Evolutionary conservation across 2,888 invertebrate genomes (phyloP), one percentile per base, ranked within the genome.

Genomic region (Griposia aprilina): DNA sequence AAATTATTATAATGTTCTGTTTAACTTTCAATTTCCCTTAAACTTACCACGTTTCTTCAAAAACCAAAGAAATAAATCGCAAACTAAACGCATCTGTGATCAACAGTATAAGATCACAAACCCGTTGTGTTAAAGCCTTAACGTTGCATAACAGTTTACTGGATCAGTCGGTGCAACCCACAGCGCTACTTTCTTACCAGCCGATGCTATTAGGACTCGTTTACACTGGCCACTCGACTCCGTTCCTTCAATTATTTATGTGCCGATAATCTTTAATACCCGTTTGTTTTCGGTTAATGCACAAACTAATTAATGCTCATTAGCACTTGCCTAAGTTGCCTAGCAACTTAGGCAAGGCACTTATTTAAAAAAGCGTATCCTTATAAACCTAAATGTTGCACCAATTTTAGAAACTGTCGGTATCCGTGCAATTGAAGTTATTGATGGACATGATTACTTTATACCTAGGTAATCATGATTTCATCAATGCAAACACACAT

Each of bases 141-240:
- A 50, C 23, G 76, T 96, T 96, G 93, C 91, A 92, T 90, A 96
- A 96, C 88, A 94, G 94, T 94, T 95, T 94, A 96, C 93, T 96
- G 92, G 96, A 96, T 94, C 96, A 95, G 91, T 91, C 92, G 91
- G 94, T 94, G 93, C 93, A 94, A 94, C 94, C 92, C 93, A 93
- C 91, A 94, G 93, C 89, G 93, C 94, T 94, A 96, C 96, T 96
- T 96, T 97, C 96, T 94, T 95, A 90, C 91, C 89, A 90, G 88
- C 91, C 85, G 90, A 90, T 91, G 92, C 81, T 89, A 83, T 92
- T 90, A 88, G 90, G 93, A 80, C 90, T 88, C 83, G 90, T 92
- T 80, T 90, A 95, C 90, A 93, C 88, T 91, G 88, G 81, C 74
- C 81, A 84, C 78, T 84, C 80, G 72, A 81, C 81, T 85, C 74